phyloP scores from a whole-genome alignment of 2,113 vertebrate species.

The Haliaeetus leucogaster region DNA sequence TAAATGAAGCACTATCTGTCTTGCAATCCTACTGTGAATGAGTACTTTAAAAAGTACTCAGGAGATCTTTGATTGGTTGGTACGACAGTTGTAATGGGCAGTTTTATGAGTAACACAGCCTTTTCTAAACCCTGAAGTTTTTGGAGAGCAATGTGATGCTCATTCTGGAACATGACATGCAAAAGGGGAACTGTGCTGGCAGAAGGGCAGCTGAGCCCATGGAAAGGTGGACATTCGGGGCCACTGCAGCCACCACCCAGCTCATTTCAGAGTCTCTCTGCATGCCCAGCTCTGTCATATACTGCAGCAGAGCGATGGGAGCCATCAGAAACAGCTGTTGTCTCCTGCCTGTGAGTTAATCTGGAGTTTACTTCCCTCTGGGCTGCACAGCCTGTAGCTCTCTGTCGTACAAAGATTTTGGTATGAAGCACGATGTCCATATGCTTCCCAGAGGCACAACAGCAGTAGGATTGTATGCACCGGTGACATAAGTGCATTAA shows the following conservation, averaged over 20 bases:
- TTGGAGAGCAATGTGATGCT: background rate
- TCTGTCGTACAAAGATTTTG: background rate
- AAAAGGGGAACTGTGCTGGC: background rate
- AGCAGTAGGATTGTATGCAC: background rate
- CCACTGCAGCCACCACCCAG: background rate
- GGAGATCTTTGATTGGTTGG: background rate
- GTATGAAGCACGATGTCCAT: background rate
- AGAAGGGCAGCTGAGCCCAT: background rate
- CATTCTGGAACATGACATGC: background rate
- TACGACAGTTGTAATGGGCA: accelerated
- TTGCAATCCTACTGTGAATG: background rate
- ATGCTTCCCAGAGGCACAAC: background rate
- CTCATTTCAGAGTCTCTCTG: background rate
- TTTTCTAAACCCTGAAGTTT: background rate
- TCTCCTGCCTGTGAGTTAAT: background rate
- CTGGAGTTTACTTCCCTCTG: background rate
- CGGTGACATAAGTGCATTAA: background rate
- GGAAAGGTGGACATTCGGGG: background rate
- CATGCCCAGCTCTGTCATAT: background rate
- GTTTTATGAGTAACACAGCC: background rate
- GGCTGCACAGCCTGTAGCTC: background rate
- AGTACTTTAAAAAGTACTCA: background rate
- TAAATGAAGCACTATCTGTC: background rate
- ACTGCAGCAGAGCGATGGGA: accelerated
- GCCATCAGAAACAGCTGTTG: background rate